Evolutionary conservation across 2,113 vertebrate species (phyloP), one percentile per base, ranked within the genome.

Genomic region (Diphyllodes magnificus): DNA sequence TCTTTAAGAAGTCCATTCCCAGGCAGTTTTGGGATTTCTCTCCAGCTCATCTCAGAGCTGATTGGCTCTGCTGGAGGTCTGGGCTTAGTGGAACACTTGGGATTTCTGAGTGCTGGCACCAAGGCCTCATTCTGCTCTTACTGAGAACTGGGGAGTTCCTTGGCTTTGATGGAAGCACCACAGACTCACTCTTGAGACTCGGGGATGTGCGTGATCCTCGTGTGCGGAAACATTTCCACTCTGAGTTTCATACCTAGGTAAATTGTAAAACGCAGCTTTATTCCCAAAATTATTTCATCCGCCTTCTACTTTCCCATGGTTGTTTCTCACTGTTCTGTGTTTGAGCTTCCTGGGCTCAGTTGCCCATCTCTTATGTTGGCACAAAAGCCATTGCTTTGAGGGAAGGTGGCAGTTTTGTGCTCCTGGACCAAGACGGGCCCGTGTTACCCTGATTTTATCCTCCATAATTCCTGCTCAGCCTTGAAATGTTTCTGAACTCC

Each of bases 91-190:
- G 79, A 72, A 17, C 30, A 9, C 28, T 83, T 20, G 53, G 64
- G 54, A 51, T 69, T 94, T 60, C 42, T 33, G 27, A 69, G 61
- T 27, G 69, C 72, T 89, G 87, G 24, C 82, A 54, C 54, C 6
- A 1, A 71, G n/a, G 19, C 75, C 82, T 70, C 2, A 0, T 27
- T 78, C 63, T 66, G 50, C 0, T 25, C 89, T 39, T 28, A 0
- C 9, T 40, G 23, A 23, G 40, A 50, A 1, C 35, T 13, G 3
- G 4, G 47, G 4, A 25, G 30, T 50, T 77, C 49, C 7, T 84
- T 45, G 57, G 31, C 60, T 82, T 65, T 53, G 59, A 13, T 77
- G 82, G 54, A 59, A 25, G 30, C 40, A 6, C 19, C 2, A 1
- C 37, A 66, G 28, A 13, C 9, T 71, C 1, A 1, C 39, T 81